phyloP scores from a whole-genome alignment of 1,140 invertebrate genomes.

The Listronotus oregonensis region DNA sequence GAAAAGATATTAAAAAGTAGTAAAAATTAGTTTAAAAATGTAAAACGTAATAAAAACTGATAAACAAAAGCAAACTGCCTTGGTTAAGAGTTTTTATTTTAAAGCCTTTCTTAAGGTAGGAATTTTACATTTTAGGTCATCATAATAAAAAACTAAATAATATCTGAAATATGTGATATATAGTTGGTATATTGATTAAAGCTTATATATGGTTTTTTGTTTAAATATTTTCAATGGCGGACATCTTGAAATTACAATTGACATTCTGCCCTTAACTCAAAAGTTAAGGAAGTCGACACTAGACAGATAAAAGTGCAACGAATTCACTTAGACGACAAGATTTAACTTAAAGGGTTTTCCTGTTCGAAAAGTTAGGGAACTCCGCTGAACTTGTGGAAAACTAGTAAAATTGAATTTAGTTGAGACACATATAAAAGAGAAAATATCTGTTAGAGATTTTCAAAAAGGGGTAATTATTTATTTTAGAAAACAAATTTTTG shows the following conservation, averaged over 20 bases:
- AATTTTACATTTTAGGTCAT: too few relatives aligned
- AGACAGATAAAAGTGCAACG: constrained; percentile 9
- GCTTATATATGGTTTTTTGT: not conserved
- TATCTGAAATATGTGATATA: too few relatives aligned
- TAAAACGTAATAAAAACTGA: too few relatives aligned
- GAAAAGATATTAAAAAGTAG: too few relatives aligned
- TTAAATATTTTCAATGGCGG: not conserved
- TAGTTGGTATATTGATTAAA: not conserved
- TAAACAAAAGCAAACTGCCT: too few relatives aligned
- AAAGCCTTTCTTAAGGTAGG: too few relatives aligned
- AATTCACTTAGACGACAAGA: constrained; percentile 15
- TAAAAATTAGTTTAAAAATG: too few relatives aligned
- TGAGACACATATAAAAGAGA: not conserved
- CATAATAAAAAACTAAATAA: too few relatives aligned
- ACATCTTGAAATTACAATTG: constrained; percentile 10
- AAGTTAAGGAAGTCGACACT: constrained; percentile 8
- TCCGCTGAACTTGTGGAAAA: not conserved
- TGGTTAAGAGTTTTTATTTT: too few relatives aligned
- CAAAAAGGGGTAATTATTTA: too few relatives aligned
- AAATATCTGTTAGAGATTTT: not conserved
- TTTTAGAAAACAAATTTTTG: too few relatives aligned
- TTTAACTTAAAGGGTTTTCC: constrained; percentile 10
- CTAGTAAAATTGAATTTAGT: constrained; percentile 4
- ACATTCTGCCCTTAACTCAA: constrained; percentile 5
- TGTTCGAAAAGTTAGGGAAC: constrained; percentile 16